Percentiles rank a stretch among this genome's conserved stretches.
Evolutionary conservation across 2,113 vertebrate species (phyloP).

Genomic region (Anolis sagrei): DNA sequence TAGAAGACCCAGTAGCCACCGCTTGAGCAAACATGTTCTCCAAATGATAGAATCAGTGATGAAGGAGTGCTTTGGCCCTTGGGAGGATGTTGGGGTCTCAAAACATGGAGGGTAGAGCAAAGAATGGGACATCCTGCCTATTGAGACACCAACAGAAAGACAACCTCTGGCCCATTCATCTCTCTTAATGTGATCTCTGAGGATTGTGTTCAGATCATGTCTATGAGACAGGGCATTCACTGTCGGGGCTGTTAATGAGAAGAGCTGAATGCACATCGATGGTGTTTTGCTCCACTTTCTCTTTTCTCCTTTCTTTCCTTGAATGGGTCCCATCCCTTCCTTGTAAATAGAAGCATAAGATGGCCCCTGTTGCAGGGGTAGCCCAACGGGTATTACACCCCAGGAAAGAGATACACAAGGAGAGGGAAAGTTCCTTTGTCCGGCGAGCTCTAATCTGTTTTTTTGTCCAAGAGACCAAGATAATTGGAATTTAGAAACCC

Average conservation of each 20-base stretch:
- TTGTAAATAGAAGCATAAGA: conserved; percentile 21
- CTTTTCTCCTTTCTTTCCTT: fast-evolving
- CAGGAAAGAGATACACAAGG: conserved; percentile 31
- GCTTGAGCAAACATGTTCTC: neutral
- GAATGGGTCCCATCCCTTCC: neutral
- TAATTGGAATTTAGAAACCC: conserved; percentile 51
- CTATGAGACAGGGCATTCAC: neutral
- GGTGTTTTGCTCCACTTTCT: neutral
- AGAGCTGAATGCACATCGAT: neutral
- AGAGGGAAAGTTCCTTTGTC: conserved; percentile 60
- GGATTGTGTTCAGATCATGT: neutral
- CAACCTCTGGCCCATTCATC: neutral
- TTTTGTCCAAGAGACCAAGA: conserved; percentile 55
- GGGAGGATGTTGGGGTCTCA: neutral
- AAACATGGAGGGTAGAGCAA: neutral
- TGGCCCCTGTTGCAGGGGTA: neutral
- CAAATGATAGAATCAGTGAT: neutral
- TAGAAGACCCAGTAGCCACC: neutral
- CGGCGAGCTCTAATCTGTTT: conserved; percentile 41
- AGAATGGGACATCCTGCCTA: conserved; percentile 2
- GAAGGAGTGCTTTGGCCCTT: neutral
- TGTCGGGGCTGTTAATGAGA: neutral
- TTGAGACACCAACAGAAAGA: neutral
- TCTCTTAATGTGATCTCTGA: neutral
- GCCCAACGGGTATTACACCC: conserved; percentile 31